Evolutionary conservation across 2,888 invertebrate species (phyloP), one percentile per base, ranked within the genome.

Genomic region (Leptinotarsa rubiginosa): DNA sequence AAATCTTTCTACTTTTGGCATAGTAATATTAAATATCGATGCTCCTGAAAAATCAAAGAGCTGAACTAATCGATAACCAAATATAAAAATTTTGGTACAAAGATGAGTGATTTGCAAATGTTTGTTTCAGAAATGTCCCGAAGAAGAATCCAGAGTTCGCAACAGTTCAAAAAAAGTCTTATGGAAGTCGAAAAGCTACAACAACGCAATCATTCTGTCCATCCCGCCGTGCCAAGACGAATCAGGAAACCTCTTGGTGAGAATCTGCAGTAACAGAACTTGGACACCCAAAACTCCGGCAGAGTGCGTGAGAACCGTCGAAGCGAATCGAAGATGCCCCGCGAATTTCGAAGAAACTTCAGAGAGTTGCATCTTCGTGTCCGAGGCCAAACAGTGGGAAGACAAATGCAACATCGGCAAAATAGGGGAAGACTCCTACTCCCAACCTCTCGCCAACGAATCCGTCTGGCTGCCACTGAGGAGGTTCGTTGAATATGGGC

Each of bases 341-440:
- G 65, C 70, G 4, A 72, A 75, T 47, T 83, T 81, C 67, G 72
- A 72, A 15, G 77, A 82, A 75, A 70, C 80, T 3, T 13, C 65
- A 15, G 76, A 75, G 41, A 76, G 79, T n/a, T 89, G 89, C 69
- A 56, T 88, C 2, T 84, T 83, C 74, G 80, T 87, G 25, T 87
- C 87, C 0, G 54, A 82, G 10, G 52, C 81, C 1, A 78, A 83
- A 50, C 73, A 70, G 12, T 85, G 86, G 81, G 77, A 85, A 16
- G 69, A 74, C n/a, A 72, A 64, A 13, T 75, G 73, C 62, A 67
- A 65, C 20, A 15, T 31, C 1, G 66, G 74, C 54, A 49, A 65
- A 16, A 65, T 70, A n/a, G n/a, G 65, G 15, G 49, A 59, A 15
- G 49, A 59, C 13, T 52, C 25, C 2, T n/a, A 54, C 10, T 65